phyloP scores from a whole-genome alignment of 2,888 invertebrate genomes.

The Macroteleia sp. region DNA sequence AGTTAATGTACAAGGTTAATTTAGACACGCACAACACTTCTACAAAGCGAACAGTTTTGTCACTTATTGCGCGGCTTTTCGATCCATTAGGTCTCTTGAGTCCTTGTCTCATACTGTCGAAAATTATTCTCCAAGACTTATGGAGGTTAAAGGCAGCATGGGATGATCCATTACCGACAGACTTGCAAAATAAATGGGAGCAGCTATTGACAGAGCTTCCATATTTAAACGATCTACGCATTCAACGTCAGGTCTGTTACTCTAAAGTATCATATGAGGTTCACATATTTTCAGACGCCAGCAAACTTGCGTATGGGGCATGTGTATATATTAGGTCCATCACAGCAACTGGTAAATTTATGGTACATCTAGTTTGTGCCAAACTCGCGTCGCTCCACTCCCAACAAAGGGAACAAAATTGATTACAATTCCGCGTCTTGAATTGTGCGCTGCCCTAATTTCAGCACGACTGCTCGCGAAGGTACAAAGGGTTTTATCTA shows the following conservation, averaged over 20 bases:
- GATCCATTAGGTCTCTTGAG: not conserved
- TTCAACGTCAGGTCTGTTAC: not conserved
- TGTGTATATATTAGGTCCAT: not conserved
- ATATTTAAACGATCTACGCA: not conserved
- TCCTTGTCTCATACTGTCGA: not conserved
- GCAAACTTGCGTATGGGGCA: not conserved
- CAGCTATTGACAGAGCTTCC: not conserved
- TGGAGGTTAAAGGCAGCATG: not conserved
- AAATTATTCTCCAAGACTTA: not conserved
- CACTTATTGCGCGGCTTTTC: not conserved
- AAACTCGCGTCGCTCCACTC: not conserved
- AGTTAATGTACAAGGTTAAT: not conserved
- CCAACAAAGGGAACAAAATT: not conserved
- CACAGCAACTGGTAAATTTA: not conserved
- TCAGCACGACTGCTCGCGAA: not conserved
- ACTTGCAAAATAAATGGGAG: not conserved
- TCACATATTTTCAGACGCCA: not conserved
- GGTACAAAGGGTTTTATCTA: not conserved
- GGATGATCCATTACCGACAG: not conserved
- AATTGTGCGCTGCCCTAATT: not conserved
- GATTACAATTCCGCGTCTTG: not conserved
- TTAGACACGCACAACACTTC: not conserved
- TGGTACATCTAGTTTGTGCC: not conserved
- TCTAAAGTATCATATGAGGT: not conserved
- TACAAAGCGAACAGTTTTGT: not conserved